Percentiles rank a stretch among this genome's conserved stretches.
These are phyloP conservation scores for Eretmochelys imbricata DNA, from an alignment of 2,113 vertebrate species.

Conservation along the genomic window DNA sequence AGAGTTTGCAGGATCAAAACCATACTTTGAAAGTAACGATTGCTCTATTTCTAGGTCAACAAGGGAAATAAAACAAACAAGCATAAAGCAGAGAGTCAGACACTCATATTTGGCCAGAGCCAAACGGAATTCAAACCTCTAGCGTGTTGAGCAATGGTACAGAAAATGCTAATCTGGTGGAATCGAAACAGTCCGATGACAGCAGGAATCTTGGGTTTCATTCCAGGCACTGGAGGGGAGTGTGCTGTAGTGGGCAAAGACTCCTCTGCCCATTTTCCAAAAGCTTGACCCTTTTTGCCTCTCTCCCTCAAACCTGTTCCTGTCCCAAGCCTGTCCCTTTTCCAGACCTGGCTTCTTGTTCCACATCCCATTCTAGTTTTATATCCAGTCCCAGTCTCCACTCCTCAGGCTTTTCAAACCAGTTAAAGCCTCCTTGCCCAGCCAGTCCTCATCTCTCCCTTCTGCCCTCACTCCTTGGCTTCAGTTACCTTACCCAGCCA, in stretches of 20 bases:
- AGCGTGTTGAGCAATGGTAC: background rate
- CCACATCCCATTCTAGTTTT: background rate
- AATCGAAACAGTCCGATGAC: background rate
- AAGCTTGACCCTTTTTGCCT: background rate
- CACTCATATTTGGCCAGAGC: fast-evolving
- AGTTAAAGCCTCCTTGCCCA: too few species aligned
- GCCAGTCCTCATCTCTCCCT: background rate
- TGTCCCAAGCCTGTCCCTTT: fast-evolving
- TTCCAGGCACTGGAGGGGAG: background rate
- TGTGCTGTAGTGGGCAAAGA: background rate
- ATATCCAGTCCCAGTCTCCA: background rate
- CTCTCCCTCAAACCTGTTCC: background rate
- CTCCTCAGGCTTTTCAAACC: background rate
- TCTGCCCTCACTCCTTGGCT: background rate
- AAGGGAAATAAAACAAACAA: fast-evolving
- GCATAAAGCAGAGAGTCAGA: background rate
- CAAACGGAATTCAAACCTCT: background rate
- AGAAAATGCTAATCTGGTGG: background rate
- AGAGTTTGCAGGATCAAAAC: background rate
- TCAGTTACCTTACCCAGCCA: background rate
- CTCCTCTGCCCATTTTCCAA: background rate
- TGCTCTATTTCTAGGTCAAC: fast-evolving
- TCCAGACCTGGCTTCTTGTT: background rate
- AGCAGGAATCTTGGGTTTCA: background rate
- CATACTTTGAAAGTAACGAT: background rate